A percentile compares a stretch with the other conserved stretches of the same genome.
phyloP scores from a whole-genome alignment of 2,797 vertebrate genomes.

The Poeciliopsis presidionis region DNA sequence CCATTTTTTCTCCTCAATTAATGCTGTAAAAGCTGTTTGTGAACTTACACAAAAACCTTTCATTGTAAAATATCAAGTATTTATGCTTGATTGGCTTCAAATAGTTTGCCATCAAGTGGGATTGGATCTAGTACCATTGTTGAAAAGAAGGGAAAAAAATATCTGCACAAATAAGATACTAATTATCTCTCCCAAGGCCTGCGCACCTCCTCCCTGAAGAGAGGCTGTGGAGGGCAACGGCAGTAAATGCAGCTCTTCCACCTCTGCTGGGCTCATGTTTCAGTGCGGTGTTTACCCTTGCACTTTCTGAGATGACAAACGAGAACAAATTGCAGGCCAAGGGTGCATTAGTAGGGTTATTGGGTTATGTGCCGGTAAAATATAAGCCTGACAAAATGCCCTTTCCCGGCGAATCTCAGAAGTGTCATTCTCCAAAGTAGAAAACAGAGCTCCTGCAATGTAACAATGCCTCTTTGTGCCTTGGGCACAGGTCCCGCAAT shows the following conservation, averaged over 20 bases:
- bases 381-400: slow-evolving; percentile 56
- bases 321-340: slow-evolving; percentile 62
- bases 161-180: slow-evolving; percentile 42
- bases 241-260: slow-evolving; percentile 32
- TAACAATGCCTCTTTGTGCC: slow-evolving; percentile 33
- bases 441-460: slow-evolving; percentile 47
- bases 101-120: not conserved
- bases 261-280: slow-evolving; percentile 53
- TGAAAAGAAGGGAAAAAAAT: slow-evolving; percentile 21
- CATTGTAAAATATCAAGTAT: slow-evolving; percentile 22
- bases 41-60: slow-evolving; percentile 4
- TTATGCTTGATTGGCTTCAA: slow-evolving; percentile 21
- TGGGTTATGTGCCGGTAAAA: slow-evolving; percentile 62
- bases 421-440: slow-evolving; percentile 50
- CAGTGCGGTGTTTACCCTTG: slow-evolving; percentile 47
- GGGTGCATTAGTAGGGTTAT: slow-evolving; percentile 63
- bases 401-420: slow-evolving; percentile 50
- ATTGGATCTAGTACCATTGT: slow-evolving; percentile 19
- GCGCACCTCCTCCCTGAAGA: slow-evolving; percentile 31
- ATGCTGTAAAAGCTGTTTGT: not conserved
- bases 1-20: not conserved
- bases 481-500: slow-evolving; percentile 36
- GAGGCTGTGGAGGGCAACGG: slow-evolving; percentile 31
- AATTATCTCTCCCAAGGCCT: slow-evolving; percentile 46
- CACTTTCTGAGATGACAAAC: slow-evolving; percentile 64